Evolutionary conservation across 2,797 vertebrate genomes (phyloP), one percentile per base, ranked within the genome.

Genomic region (Parambassis ranga): DNA sequence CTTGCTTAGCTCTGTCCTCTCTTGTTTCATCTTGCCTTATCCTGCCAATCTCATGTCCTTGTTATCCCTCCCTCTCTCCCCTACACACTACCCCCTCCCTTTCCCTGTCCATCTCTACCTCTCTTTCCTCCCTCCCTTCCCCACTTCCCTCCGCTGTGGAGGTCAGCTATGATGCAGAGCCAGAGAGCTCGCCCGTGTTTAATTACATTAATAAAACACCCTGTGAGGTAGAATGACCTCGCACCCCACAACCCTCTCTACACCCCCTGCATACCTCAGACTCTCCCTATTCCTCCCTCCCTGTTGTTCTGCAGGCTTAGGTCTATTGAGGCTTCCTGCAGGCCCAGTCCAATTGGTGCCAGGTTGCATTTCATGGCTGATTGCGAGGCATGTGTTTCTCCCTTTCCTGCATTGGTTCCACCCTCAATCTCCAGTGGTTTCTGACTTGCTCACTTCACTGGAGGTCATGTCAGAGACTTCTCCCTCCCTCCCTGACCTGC

Each of bases 121-220:
- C 51, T 14, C 57, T 59, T 56, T 23, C 16, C 53, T 62, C 38
- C 43, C 52, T 68, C 11, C 30, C 33, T 28, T 44, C 33, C 31
- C 59, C 27, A 37, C 49, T 65, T 67, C 67, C 52, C 65, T 80
- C 72, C 51, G 65, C 69, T 69, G 59, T 84, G 82, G 84, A 90
- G 88, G 86, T 90, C 89, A 89, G 83, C 75, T 81, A 79, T 78
- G 83, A 87, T 85, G 77, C 79, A 50, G 74, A 82, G 77, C 74
- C 61, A 76, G 76, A 81, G 74, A 89, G 84, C 80, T 87, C 32
- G 74, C 66, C 84, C 61, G 52, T 88, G 87, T 90, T 90, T 92
- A 90, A 91, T 90, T 89, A 90, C 87, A 88, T 91, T 89, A 90
- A 91, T 91, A 90, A 92, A 89, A 88, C 85, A 88, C 78, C 78